A percentile compares a stretch with the other conserved stretches of the same genome.
These are phyloP conservation scores for Mesorhabditis belari DNA, from an alignment of 2,888 invertebrate species.

Conservation along the genomic window DNA sequence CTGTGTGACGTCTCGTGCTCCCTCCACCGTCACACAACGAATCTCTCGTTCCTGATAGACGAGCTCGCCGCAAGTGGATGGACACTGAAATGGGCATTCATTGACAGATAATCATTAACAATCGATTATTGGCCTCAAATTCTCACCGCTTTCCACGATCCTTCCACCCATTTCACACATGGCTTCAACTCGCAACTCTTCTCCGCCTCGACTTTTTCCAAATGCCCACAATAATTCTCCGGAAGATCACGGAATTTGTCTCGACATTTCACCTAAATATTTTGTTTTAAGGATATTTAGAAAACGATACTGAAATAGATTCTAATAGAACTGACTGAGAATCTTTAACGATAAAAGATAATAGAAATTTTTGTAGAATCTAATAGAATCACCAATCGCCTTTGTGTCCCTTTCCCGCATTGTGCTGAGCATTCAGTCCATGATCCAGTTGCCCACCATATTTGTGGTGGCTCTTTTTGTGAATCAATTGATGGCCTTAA, in stretches of 20 bases:
- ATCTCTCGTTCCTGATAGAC: constrained; percentile 36
- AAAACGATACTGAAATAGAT: too few relatives aligned
- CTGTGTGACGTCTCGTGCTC: not conserved
- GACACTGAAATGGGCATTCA: constrained; percentile 40
- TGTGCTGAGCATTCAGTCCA: constrained; percentile 54
- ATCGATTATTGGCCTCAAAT: not conserved
- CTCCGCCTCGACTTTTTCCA: constrained; percentile 29
- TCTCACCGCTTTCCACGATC: constrained; percentile 34
- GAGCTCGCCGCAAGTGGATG: constrained; percentile 42
- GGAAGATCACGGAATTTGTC: constrained; percentile 38
- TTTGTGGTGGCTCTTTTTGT: constrained; percentile 9
- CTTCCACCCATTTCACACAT: constrained; percentile 41
- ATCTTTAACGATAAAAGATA: too few relatives aligned
- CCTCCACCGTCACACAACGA: constrained; percentile 20
- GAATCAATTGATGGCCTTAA: constrained; percentile 1
- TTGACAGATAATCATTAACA: not conserved
- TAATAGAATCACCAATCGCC: constrained; percentile 41
- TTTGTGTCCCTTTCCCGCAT: constrained; percentile 55
- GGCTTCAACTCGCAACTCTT: constrained; percentile 31
- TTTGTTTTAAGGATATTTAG: constrained; percentile 1
- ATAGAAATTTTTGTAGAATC: too few relatives aligned
- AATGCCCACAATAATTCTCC: constrained; percentile 37
- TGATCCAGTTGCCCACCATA: constrained; percentile 45
- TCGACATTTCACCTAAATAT: constrained; percentile 30
- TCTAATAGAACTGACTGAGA: too few relatives aligned